phyloP scores from a whole-genome alignment of 2,113 vertebrate genomes.

The Mandrillus leucophaeus region DNA sequence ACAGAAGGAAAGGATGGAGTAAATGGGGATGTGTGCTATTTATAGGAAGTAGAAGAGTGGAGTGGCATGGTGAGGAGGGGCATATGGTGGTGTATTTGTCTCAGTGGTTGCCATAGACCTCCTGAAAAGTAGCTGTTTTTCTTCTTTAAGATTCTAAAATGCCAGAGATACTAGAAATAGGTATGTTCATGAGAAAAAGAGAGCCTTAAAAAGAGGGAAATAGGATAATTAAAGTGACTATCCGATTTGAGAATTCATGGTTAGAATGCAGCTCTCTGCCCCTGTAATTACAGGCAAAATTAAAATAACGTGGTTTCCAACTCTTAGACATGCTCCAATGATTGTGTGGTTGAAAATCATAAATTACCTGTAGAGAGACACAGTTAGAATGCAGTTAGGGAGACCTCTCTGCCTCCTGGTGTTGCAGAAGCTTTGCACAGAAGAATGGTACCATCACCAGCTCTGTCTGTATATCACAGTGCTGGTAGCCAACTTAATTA shows the following conservation, averaged over 20 bases:
- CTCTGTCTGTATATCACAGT: background rate
- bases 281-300: constrained; percentile 47
- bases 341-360: constrained; percentile 38
- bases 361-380: constrained; percentile 12
- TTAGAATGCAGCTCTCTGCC: background rate
- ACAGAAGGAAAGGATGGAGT: background rate
- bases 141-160: background rate
- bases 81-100: background rate
- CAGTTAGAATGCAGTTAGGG: constrained; percentile 11
- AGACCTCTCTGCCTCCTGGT: background rate
- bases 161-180: background rate
- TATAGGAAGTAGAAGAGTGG: background rate
- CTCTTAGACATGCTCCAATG: background rate
- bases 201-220: background rate
- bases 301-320: constrained; percentile 38
- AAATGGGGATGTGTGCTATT: background rate
- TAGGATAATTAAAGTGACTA: constrained; percentile 35
- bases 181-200: background rate
- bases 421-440: background rate
- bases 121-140: background rate
- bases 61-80: background rate
- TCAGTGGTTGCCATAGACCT: background rate
- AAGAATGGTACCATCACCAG: background rate
- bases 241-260: background rate
- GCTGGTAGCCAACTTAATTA: background rate